phyloP scores from a whole-genome alignment of 2,797 vertebrate genomes.

The Harpagifer antarcticus region DNA sequence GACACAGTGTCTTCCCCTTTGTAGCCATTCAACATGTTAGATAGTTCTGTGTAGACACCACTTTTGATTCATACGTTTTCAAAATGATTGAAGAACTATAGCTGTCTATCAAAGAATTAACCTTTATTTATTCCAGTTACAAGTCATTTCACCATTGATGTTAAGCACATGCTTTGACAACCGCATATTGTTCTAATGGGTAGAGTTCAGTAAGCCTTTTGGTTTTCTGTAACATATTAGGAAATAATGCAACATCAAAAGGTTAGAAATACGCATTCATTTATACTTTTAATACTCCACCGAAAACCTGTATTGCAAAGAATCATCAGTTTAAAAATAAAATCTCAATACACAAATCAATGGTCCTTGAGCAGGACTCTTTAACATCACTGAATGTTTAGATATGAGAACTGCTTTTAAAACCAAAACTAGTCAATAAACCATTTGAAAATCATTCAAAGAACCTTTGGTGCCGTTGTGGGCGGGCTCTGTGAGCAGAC shows the following conservation, averaged over 20 bases:
- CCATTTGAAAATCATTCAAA: not conserved
- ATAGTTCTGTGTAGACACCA: not conserved
- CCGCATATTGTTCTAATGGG: not conserved
- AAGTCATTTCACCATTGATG: not conserved
- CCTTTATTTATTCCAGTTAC: not conserved
- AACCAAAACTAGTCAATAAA: not conserved
- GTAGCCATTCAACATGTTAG: not conserved
- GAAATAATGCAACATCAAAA: not conserved
- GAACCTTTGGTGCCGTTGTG: slow-evolving; percentile 92
- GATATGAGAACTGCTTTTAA: not conserved
- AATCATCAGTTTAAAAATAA: not conserved
- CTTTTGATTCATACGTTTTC: not conserved
- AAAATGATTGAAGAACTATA: too few relatives aligned
- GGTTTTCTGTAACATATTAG: not conserved
- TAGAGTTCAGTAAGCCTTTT: not conserved
- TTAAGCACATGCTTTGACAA: not conserved
- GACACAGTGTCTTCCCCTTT: not conserved
- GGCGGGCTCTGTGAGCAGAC: slow-evolving; percentile 92
- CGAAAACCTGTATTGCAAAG: not conserved
- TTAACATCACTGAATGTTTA: not conserved
- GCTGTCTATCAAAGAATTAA: not conserved
- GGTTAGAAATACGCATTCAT: not conserved
- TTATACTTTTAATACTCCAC: not conserved
- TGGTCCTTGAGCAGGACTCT: too few relatives aligned
- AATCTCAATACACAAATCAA: not conserved